phyloP scores from a whole-genome alignment of 2,113 vertebrate species.

The Salvelinus namaycush region DNA sequence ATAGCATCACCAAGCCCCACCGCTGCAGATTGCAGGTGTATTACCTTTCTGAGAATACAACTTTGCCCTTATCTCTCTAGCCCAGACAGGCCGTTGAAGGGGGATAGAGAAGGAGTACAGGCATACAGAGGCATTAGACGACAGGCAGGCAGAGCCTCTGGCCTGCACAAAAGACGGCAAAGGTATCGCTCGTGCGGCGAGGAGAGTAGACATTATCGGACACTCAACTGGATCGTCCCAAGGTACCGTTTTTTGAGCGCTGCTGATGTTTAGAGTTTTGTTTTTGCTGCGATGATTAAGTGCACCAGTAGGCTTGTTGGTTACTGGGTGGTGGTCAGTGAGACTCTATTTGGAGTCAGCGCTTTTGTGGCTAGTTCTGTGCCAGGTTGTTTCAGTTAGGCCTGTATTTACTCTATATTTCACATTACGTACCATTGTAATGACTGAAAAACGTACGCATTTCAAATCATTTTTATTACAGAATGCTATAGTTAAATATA shows the following conservation, averaged over 20 bases:
- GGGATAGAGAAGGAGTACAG: background rate
- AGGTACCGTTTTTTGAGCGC: background rate
- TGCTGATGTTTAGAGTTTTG: background rate
- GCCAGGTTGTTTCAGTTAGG: too few relatives aligned
- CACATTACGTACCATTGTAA: too few relatives aligned
- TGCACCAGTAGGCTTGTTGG: background rate
- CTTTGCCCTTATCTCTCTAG: slow-evolving; percentile 66
- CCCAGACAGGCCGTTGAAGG: slow-evolving; percentile 48
- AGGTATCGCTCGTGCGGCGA: background rate
- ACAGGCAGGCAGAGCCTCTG: background rate
- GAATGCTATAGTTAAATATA: too few relatives aligned
- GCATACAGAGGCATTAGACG: background rate
- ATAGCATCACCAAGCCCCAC: slow-evolving; percentile 57
- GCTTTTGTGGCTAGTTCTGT: background rate
- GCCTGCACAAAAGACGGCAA: background rate
- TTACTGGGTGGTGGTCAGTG: background rate
- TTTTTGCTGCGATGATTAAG: background rate
- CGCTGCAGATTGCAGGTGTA: slow-evolving; percentile 53
- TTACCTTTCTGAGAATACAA: slow-evolving; percentile 53
- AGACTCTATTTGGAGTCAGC: background rate
- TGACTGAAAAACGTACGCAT: too few relatives aligned
- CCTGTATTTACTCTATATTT: too few relatives aligned
- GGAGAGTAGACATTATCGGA: background rate
- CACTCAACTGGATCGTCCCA: background rate
- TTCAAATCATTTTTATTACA: too few relatives aligned